A percentile compares a stretch with the other conserved stretches of the same genome.
Conservation (phyloP, 2,113 vertebrate genomes). For the Psammodynastes pulverulentus region DNA sequence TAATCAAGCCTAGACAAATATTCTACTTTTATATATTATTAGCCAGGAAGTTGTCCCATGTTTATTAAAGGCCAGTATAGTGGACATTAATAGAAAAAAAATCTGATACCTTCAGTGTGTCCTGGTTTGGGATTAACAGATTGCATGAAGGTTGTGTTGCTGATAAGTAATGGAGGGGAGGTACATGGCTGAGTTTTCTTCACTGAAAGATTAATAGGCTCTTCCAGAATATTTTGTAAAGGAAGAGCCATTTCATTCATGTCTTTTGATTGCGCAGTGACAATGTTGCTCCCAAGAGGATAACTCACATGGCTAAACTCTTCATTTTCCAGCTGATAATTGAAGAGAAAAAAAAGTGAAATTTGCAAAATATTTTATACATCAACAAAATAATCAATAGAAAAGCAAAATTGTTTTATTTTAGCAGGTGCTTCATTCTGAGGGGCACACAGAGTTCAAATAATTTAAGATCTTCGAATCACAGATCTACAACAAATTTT, state of each 20-base stretch:
- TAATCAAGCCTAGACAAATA: neutral
- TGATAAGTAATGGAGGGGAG: conserved; percentile 43
- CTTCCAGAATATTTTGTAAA: conserved; percentile 72
- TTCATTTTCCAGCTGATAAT: conserved; percentile 69
- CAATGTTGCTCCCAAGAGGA: conserved; percentile 53
- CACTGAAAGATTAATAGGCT: conserved; percentile 79
- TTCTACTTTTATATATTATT: neutral
- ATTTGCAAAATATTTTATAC: conserved; percentile 2
- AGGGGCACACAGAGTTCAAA: neutral
- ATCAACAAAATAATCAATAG: conserved; percentile 7
- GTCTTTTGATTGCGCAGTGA: conserved; percentile 36
- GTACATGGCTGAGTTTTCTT: conserved; percentile 60
- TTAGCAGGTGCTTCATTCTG: neutral
- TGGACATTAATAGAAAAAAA: conserved; percentile 29
- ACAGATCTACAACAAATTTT: neutral
- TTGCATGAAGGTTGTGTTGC: conserved; percentile 38
- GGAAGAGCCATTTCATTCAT: conserved; percentile 64
- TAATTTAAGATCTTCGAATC: neutral
- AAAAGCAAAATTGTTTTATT: conserved; percentile 6
- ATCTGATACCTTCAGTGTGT: conserved; percentile 66
- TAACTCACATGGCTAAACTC: conserved; percentile 50
- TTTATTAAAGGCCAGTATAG: neutral
- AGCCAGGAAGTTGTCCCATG: neutral
- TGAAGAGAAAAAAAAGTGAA: neutral
- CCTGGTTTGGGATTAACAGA: conserved; percentile 45